phyloP scores from a whole-genome alignment of 2,888 invertebrate species.

The Cephus pulcher region DNA sequence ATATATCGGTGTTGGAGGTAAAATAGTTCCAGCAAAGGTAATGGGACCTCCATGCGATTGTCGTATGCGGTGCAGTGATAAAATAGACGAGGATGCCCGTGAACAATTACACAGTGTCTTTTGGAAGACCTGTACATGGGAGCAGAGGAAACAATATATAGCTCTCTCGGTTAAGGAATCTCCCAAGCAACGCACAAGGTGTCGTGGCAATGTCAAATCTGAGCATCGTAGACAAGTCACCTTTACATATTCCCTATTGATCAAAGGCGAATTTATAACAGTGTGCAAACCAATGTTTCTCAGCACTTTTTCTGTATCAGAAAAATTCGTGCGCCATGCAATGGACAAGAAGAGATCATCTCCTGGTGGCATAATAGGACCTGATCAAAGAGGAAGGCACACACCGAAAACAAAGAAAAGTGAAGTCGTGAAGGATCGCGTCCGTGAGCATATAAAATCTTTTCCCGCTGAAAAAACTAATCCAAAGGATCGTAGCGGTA shows the following conservation, averaged over 20 bases:
- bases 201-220: slow-evolving; percentile 38
- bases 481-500: slow-evolving; percentile 35
- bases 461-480: slow-evolving; percentile 41
- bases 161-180: slow-evolving; percentile 50
- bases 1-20: slow-evolving; percentile 49
- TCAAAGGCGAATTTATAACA: slow-evolving; percentile 43
- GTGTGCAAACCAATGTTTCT: slow-evolving; percentile 54
- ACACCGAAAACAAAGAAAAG: slow-evolving; percentile 51
- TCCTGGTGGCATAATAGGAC: slow-evolving; percentile 43
- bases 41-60: slow-evolving; percentile 52
- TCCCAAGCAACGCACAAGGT: slow-evolving; percentile 48
- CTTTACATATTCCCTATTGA: slow-evolving; percentile 45
- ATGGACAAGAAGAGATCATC: slow-evolving; percentile 49
- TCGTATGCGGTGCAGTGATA: slow-evolving; percentile 46
- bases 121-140: slow-evolving; percentile 49
- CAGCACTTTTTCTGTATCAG: slow-evolving; percentile 49
- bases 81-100: slow-evolving; percentile 41
- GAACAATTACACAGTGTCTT: slow-evolving; percentile 46
- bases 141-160: slow-evolving; percentile 48
- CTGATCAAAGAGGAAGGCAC: slow-evolving; percentile 50
- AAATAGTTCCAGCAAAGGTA: slow-evolving; percentile 46
- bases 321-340: slow-evolving; percentile 49
- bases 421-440: slow-evolving; percentile 43
- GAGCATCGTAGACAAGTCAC: slow-evolving; percentile 46
- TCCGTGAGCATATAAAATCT: slow-evolving; percentile 48